A percentile compares a stretch with the other conserved stretches of the same genome.
These are phyloP conservation scores for Strigamia maritima DNA, from an alignment of 2,888 invertebrate genomes.

Conservation along the genomic window DNA sequence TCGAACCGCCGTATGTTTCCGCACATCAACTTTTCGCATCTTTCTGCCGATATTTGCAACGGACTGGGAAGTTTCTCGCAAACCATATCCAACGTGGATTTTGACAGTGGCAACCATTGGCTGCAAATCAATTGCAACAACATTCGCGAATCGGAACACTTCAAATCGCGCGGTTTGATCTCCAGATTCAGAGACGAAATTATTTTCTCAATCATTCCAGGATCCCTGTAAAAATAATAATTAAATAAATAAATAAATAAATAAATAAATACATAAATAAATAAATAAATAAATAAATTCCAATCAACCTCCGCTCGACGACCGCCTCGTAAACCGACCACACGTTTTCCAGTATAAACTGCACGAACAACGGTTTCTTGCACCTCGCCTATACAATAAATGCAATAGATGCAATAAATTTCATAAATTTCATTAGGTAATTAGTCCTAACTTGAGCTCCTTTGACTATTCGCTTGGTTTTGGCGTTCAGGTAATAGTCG, in stretches of 20 bases:
- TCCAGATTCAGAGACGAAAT: constrained; percentile 64
- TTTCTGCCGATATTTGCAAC: constrained; percentile 66
- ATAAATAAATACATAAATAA: constrained; percentile 42
- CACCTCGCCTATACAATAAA: constrained; percentile 62
- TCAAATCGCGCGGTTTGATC: constrained; percentile 70
- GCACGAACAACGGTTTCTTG: constrained; percentile 88
- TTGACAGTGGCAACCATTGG: constrained; percentile 85
- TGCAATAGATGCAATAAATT: constrained; percentile 41
- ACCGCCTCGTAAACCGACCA: constrained; percentile 86
- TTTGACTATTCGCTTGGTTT: constrained; percentile 75
- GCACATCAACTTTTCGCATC: constrained; percentile 79
- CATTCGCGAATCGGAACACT: constrained; percentile 70
- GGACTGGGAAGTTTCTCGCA: constrained; percentile 79
- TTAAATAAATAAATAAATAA: constrained; percentile 41
- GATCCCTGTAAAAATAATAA: constrained; percentile 50
- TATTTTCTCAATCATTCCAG: constrained; percentile 54
- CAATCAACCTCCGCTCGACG: constrained; percentile 64
- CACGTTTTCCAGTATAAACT: constrained; percentile 84
- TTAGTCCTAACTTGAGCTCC: constrained; percentile 72
- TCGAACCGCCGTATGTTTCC: constrained; percentile 62
- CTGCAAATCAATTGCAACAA: constrained; percentile 77
- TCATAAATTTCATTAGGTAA: background rate
- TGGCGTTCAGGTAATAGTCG: constrained; percentile 82
- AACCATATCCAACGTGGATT: constrained; percentile 75
- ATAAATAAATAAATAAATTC: constrained; percentile 41